These are phyloP conservation scores for Shargacucullia verbasci DNA, from an alignment of 2,888 invertebrate species.

Conservation along the genomic window DNA sequence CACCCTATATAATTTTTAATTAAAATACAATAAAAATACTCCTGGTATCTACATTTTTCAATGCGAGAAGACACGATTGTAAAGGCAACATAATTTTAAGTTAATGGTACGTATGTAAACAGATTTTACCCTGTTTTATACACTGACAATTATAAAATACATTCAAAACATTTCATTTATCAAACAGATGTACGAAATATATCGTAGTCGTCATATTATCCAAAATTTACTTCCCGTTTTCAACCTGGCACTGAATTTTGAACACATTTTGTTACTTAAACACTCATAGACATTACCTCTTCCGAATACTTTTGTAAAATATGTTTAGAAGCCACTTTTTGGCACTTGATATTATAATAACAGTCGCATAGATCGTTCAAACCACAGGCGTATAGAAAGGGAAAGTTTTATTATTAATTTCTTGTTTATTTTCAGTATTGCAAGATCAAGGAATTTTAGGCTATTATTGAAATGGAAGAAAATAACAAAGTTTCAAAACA, in stretches of 20 bases:
- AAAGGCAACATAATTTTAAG: slow-evolving; percentile 56
- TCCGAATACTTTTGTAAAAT: slow-evolving; percentile 55
- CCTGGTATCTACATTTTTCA: slow-evolving; percentile 42
- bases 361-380: slow-evolving; percentile 43
- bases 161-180: slow-evolving; percentile 38
- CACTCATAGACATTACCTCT: slow-evolving; percentile 31
- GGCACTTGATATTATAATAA: slow-evolving; percentile 70
- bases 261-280: slow-evolving; percentile 71
- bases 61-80: slow-evolving; percentile 53
- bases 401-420: background rate
- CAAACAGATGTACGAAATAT: slow-evolving; percentile 53
- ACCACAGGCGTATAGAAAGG: slow-evolving; percentile 35
- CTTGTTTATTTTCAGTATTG: background rate
- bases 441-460: background rate
- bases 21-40: slow-evolving; percentile 51
- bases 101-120: slow-evolving; percentile 42
- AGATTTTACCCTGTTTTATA: slow-evolving; percentile 62
- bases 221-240: slow-evolving; percentile 57
- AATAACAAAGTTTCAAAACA: too few species aligned
- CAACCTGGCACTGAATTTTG: slow-evolving; percentile 72
- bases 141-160: slow-evolving; percentile 23
- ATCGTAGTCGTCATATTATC: slow-evolving; percentile 59
- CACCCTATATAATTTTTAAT: slow-evolving; percentile 30
- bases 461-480: slow-evolving; percentile 13
- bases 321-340: slow-evolving; percentile 74